Evolutionary conservation across 2,888 invertebrate genomes (phyloP).

Genomic region (Bedellia somnulentella): DNA sequence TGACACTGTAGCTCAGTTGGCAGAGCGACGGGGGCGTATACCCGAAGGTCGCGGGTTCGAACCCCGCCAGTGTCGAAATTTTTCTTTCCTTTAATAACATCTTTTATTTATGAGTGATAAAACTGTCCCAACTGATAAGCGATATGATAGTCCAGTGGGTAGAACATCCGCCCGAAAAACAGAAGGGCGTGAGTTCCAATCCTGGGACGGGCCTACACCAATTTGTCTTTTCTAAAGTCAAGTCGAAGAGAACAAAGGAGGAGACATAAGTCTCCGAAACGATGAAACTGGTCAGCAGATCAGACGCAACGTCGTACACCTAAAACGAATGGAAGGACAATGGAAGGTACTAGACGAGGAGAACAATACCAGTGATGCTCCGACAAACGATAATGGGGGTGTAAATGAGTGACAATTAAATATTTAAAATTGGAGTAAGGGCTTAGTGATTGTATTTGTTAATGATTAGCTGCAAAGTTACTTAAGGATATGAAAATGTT

Average conservation of each 20-base stretch:
- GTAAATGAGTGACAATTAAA: not conserved
- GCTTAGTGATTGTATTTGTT: not conserved
- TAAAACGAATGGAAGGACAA: slow-evolving; percentile 9
- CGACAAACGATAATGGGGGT: not conserved
- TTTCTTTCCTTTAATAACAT: too few relatives aligned
- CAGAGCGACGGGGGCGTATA: too few relatives aligned
- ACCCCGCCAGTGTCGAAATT: too few relatives aligned
- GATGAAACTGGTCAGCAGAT: slow-evolving; percentile 8
- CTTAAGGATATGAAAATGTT: not conserved
- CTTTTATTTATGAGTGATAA: too few relatives aligned
- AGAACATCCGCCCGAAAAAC: slow-evolving; percentile 7
- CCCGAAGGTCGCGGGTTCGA: too few relatives aligned
- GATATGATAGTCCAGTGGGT: slow-evolving; percentile 8
- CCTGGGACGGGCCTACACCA: too few relatives aligned
- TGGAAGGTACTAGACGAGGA: slow-evolving; percentile 7
- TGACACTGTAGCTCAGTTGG: too few relatives aligned
- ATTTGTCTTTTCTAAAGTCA: too few relatives aligned
- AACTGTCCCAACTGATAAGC: too few relatives aligned
- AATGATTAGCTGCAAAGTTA: not conserved
- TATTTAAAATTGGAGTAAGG: too few relatives aligned
- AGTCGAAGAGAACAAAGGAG: slow-evolving; percentile 5
- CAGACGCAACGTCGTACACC: slow-evolving; percentile 9
- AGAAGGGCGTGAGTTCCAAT: slow-evolving; percentile 7
- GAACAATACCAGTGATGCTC: too few relatives aligned
- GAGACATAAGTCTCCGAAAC: slow-evolving; percentile 7